Base-by-base conservation (phyloP, 2,797 vertebrate species). In the Muscicapa striata region DNA sequence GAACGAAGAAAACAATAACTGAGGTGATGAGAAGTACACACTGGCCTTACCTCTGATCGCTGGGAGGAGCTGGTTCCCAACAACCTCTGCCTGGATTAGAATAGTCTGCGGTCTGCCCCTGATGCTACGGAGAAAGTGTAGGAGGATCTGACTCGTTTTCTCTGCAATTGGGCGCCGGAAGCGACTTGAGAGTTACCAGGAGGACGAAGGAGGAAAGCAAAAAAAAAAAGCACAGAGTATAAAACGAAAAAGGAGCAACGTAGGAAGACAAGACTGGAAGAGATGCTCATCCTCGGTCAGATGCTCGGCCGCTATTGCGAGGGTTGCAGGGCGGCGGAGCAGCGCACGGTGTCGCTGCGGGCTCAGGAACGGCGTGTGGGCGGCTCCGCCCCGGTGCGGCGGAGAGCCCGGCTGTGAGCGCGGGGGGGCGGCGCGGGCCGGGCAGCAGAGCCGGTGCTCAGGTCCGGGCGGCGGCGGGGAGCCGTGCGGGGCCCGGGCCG, bases 51-150 rank as follows among this genome's bases (percentile, higher is more conserved):
- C n/a, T 24, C 22, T 24, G 5, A 16, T 16, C 15, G 3, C n/a
- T 24, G 55, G 15, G 22, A 9, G 7, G 15, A 57, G 55, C 10
- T 57, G 32, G 55, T 15, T 15, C 14, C 4, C 55, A 57, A 7
- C 10, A 11, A 10, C 6, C 6, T 57, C 14, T 6, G 14, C 22
- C 21, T 15, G 14, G 14, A 8, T 24, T 23, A 34, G 21, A 57
- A 24, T 11, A 34, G 14, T 23, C n/a, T 2, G 10, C 6, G 10
- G 22, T 11, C 3, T 4, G 15, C 4, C 3, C 10, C n/a, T 34
- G 10, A 34, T 24, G 14, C 9, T 10, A 15, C 9, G 2, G 14
- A 23, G 10, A 21, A 23, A 15, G n/a, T 8, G 7, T 34, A 24
- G 6, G n/a, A 11, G 22, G 15, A 34, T 24, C 7, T 10, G 22